Evolutionary conservation across 2,113 vertebrate genomes (phyloP).

Genomic region (Pogona vitticeps): DNA sequence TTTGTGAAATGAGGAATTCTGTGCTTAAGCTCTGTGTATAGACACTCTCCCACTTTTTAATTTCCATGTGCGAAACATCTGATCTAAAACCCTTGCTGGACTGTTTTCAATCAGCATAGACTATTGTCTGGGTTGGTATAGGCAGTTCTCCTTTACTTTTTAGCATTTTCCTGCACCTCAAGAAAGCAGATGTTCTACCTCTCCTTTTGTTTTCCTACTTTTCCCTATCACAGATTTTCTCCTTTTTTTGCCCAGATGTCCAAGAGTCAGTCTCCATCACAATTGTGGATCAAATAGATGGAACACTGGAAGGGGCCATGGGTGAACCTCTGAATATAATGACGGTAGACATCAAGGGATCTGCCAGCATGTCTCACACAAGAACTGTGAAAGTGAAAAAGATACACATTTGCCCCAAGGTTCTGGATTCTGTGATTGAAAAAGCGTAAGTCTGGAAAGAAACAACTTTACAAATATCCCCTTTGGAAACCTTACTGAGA

Average conservation of each 20-base stretch:
- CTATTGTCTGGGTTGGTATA: not conserved
- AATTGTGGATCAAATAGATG: not conserved
- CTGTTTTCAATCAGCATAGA: not conserved
- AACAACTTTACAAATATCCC: not conserved
- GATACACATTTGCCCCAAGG: conserved; percentile 14
- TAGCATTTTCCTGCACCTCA: not conserved
- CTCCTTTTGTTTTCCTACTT: fast-evolving
- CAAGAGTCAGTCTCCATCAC: not conserved
- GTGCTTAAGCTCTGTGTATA: too few species aligned
- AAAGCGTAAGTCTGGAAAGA: conserved; percentile 62
- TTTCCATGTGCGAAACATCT: too few species aligned
- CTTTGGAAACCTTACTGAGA: too few species aligned
- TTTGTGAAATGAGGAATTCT: too few species aligned
- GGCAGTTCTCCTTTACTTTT: not conserved
- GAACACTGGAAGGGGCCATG: conserved; percentile 49
- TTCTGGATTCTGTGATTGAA: conserved; percentile 38
- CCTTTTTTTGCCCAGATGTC: not conserved
- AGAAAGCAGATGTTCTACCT: not conserved
- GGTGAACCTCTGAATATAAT: fast-evolving
- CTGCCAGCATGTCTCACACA: not conserved
- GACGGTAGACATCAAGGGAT: not conserved
- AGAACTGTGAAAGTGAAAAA: conserved; percentile 68
- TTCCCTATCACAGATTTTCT: not conserved
- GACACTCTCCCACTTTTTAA: too few species aligned
- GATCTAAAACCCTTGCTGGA: not conserved